Base-by-base conservation (phyloP, 2,797 vertebrate genomes). In the Fringilla coelebs region DNA sequence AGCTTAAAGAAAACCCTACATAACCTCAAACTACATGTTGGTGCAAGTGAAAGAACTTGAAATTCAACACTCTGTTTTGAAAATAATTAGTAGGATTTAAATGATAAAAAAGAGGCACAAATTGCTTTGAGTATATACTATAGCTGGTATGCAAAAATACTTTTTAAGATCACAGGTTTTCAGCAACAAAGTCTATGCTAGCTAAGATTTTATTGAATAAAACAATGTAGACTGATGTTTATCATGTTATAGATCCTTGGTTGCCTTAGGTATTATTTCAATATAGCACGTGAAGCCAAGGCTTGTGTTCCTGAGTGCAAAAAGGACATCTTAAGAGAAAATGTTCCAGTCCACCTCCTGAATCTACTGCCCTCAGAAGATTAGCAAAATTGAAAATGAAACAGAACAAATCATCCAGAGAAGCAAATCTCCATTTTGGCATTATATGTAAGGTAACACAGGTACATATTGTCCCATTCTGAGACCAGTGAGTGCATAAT, bases 61-160 rank as follows among this genome's bases (percentile, higher is more conserved):
- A 93, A 93, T 63, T 57, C 29, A 87, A 13, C 38, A 34, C 13
- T 49, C 32, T n/a, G 22, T 73, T 94, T 70, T 51, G 54, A 76
- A 92, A 87, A 79, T 54, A 94, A 63, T 85, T 82, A 87, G 28
- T 46, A n/a, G 17, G 25, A 77, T 87, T 89, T 87, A 71, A 93
- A 83, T 82, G 0, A 76, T 38, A 60, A 57, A 85, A 93, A 85
- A 40, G 32, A 87, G 25, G 60, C 52, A 76, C 17, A 79, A 76
- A 71, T 67, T 90, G 24, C 14, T 88, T 65, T 68, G 31, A 88
- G 12, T 55, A 57, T 7, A 4, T 52, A 73, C 40, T 41, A 61
- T 3, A 79, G 17, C 17, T 80, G 54, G 11, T 71, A 17, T 77
- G 26, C 52, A 92, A 85, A 89, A 87, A n/a, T 41, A 43, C 10